Percentiles rank a stretch among this genome's conserved stretches.
phyloP scores from a whole-genome alignment of 2,797 vertebrate genomes.

The Scyliorhinus canicula region DNA sequence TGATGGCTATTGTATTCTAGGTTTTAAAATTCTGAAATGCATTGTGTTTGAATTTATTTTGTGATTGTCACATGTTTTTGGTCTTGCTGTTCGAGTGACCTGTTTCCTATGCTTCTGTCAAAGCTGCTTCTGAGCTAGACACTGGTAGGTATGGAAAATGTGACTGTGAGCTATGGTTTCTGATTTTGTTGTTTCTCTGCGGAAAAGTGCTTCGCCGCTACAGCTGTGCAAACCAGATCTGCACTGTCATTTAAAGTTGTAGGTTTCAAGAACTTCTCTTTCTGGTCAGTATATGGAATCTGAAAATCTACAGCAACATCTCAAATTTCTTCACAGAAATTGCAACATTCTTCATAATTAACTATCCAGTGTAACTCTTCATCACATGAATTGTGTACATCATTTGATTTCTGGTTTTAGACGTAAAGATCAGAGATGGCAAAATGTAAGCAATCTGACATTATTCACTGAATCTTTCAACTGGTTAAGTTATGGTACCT shows the following conservation, averaged over 20 bases:
- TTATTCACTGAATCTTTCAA: neutral
- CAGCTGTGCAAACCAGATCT: neutral
- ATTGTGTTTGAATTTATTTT: neutral
- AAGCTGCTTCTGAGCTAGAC: neutral
- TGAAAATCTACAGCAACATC: neutral
- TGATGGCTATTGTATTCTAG: neutral
- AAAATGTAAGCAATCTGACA: neutral
- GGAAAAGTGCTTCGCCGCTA: neutral
- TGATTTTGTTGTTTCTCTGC: neutral
- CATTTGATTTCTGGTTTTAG: neutral
- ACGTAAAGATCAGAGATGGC: neutral
- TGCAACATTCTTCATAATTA: neutral
- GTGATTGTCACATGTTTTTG: neutral
- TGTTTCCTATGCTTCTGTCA: neutral
- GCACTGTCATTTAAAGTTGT: neutral
- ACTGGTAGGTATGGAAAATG: neutral
- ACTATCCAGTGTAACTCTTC: neutral
- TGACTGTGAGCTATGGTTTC: neutral
- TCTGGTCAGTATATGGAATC: neutral
- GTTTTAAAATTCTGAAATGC: slow-evolving; percentile 22
- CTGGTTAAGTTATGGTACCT: neutral
- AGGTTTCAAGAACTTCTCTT: neutral
- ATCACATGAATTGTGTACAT: neutral
- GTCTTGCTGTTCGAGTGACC: neutral
- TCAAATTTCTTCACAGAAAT: neutral